phyloP scores from a whole-genome alignment of 92 coral and sea anemone genomes.

The Phenganax subtilis region DNA sequence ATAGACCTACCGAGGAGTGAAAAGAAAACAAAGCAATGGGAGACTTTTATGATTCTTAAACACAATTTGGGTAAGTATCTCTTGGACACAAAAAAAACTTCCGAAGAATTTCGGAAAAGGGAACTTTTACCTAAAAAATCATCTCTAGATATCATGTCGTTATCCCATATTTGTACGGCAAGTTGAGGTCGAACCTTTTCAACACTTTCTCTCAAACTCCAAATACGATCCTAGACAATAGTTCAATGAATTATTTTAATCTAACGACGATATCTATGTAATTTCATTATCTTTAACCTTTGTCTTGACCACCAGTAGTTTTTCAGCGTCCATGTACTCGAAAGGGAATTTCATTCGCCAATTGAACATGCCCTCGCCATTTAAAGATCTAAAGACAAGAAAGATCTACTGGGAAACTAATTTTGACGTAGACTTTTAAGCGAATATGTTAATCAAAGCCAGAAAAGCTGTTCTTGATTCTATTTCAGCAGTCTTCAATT shows the following conservation, averaged over 20 bases:
- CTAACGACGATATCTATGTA: neutral
- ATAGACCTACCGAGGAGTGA: constrained; percentile 38
- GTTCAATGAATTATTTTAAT: neutral
- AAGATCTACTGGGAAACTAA: neutral
- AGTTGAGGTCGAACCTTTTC: constrained; percentile 64
- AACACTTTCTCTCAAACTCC: constrained; percentile 65
- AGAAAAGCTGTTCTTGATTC: too few species aligned
- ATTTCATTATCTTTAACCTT: constrained; percentile 46
- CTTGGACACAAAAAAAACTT: neutral
- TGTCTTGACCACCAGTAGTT: constrained; percentile 64
- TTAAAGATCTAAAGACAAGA: constrained; percentile 55
- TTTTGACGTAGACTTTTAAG: too few species aligned
- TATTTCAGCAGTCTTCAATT: too few species aligned
- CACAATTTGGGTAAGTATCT: neutral
- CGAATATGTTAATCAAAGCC: too few species aligned
- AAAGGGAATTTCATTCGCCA: constrained; percentile 81
- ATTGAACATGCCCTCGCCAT: constrained; percentile 81
- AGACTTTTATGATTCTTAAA: neutral
- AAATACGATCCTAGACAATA: constrained; percentile 58
- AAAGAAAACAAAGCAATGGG: neutral
- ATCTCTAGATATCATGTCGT: constrained; percentile 73
- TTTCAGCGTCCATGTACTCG: constrained; percentile 70
- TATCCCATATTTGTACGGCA: constrained; percentile 73
- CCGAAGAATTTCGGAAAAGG: neutral
- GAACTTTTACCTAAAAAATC: constrained; percentile 70